phyloP scores from a whole-genome alignment of 2,797 vertebrate species.

The Acridotheres tristis region DNA sequence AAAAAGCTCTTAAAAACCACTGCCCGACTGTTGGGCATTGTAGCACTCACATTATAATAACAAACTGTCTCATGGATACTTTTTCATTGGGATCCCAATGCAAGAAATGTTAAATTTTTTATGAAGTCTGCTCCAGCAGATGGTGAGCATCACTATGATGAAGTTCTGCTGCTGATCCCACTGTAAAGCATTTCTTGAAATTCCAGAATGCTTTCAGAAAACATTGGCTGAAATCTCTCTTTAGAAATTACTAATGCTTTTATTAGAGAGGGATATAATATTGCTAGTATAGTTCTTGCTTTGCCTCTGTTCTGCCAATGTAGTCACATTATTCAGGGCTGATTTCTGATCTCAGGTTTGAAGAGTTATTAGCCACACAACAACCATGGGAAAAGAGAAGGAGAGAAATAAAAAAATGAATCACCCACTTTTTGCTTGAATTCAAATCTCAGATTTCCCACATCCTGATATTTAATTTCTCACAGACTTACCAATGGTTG shows the following conservation, averaged over 20 bases:
- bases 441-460: slow-evolving; percentile 67
- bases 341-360: background rate
- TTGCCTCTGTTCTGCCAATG: background rate
- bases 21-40: background rate
- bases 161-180: background rate
- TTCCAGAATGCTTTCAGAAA: slow-evolving; percentile 3
- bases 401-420: slow-evolving; percentile 25
- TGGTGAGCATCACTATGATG: background rate
- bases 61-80: background rate
- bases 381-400: slow-evolving; percentile 49
- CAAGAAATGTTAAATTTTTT: background rate
- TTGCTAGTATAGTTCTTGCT: background rate
- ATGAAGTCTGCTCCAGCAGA: background rate
- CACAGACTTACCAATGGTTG: slow-evolving; percentile 63
- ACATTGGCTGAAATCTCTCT: background rate
- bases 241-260: background rate
- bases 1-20: background rate
- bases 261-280: background rate
- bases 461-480: slow-evolving; percentile 67
- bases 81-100: background rate
- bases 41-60: background rate
- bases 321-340: background rate
- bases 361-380: slow-evolving; percentile 16
- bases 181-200: slow-evolving; percentile 11
- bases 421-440: slow-evolving; percentile 56